A percentile compares a stretch with the other conserved stretches of the same genome.
Conservation (phyloP, 2,888 invertebrate species). For the Drosophila pseudotalamancana region DNA sequence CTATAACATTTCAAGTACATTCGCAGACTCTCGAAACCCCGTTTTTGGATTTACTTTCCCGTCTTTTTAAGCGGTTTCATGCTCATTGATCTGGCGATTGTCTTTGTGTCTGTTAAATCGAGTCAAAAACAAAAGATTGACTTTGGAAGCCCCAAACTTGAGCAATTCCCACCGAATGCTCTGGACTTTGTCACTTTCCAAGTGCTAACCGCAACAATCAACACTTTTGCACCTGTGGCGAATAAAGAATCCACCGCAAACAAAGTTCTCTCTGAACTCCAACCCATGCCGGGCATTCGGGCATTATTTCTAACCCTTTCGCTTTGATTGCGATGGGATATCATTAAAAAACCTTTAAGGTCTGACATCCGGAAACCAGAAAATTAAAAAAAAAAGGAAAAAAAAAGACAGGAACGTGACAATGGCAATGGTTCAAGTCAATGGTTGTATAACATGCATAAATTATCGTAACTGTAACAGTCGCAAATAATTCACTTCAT, state of each 20-base stretch:
- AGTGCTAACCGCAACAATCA: conserved; percentile 30
- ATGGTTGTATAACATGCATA: conserved; percentile 72
- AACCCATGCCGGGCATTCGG: conserved; percentile 12
- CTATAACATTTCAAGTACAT: too few species aligned
- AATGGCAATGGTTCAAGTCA: conserved; percentile 59
- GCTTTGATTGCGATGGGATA: conserved; percentile 13
- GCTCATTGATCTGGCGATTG: neutral
- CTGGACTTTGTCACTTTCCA: neutral
- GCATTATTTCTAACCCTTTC: conserved; percentile 45
- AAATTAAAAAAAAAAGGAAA: neutral
- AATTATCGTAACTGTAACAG: conserved; percentile 68
- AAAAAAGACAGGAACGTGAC: conserved; percentile 31
- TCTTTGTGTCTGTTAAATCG: neutral
- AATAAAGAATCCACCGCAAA: conserved; percentile 26
- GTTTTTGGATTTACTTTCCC: too few species aligned
- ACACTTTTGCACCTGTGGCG: conserved; percentile 60
- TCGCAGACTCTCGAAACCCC: too few species aligned
- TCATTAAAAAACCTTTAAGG: conserved; percentile 41
- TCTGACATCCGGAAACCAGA: neutral
- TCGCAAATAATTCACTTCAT: conserved; percentile 73
- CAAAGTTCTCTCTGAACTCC: conserved; percentile 1
- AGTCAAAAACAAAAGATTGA: neutral
- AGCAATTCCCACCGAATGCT: conserved; percentile 11
- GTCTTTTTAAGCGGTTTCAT: neutral
- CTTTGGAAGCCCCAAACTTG: conserved; percentile 4